Evolutionary conservation across 2,888 invertebrate species (phyloP).

Genomic region (Ellobium chinense): DNA sequence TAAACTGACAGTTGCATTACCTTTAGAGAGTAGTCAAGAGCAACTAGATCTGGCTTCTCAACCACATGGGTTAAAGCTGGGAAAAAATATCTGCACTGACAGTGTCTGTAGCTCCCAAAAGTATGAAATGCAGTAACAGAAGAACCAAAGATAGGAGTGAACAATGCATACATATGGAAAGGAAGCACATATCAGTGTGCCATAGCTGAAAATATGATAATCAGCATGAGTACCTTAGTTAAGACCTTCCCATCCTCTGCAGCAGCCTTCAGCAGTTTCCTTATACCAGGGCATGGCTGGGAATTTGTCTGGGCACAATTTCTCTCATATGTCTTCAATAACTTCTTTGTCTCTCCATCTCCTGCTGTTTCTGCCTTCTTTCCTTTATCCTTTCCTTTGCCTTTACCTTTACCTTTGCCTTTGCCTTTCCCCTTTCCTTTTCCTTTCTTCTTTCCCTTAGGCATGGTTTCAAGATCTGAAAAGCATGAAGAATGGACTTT

Average conservation of each 20-base stretch:
- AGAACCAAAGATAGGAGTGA: too few species aligned
- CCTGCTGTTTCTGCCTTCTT: slow-evolving; percentile 58
- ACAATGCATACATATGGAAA: too few species aligned
- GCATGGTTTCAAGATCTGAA: slow-evolving; percentile 10
- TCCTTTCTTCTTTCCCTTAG: slow-evolving; percentile 44
- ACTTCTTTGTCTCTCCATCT: slow-evolving; percentile 59
- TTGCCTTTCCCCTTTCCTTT: slow-evolving; percentile 49
- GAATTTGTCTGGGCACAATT: slow-evolving; percentile 67
- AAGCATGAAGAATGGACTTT: too few species aligned
- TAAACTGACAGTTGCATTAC: too few species aligned
- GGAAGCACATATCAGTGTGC: background rate
- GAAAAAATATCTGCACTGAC: too few species aligned
- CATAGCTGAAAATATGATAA: background rate
- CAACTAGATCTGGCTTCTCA: too few species aligned
- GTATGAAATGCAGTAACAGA: too few species aligned
- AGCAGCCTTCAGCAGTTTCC: slow-evolving; percentile 59
- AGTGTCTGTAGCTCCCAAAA: too few species aligned
- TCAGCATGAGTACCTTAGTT: slow-evolving; percentile 56
- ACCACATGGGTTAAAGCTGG: too few species aligned
- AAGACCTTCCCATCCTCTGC: slow-evolving; percentile 63
- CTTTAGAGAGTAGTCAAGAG: too few species aligned
- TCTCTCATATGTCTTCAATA: slow-evolving; percentile 67
- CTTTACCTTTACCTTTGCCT: slow-evolving; percentile 56
- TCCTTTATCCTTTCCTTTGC: slow-evolving; percentile 55
- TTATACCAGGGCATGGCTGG: slow-evolving; percentile 65